These are phyloP conservation scores for Ptychochromis oligacanthus DNA, from an alignment of 2,113 vertebrate species.

Conservation along the genomic window DNA sequence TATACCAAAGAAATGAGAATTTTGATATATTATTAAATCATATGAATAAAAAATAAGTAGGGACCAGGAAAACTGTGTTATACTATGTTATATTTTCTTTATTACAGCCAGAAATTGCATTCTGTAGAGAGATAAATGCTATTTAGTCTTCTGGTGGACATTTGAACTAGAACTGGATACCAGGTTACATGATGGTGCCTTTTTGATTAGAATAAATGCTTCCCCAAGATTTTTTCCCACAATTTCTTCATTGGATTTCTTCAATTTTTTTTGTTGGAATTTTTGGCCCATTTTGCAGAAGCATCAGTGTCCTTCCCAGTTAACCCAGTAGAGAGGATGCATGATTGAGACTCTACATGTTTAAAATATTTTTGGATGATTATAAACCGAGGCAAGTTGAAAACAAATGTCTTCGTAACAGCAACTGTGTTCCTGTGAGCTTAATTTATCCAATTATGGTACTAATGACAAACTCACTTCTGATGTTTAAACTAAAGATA, in stretches of 20 bases:
- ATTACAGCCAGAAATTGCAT: background rate
- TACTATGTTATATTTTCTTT: background rate
- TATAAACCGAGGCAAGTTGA: too few species aligned
- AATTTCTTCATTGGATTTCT: background rate
- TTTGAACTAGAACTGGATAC: background rate
- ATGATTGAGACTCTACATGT: background rate
- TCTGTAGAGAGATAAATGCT: background rate
- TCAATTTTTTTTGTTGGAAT: too few species aligned
- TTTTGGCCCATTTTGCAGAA: background rate
- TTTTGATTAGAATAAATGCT: conserved; percentile 1
- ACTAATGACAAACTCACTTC: background rate
- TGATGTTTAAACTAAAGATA: background rate
- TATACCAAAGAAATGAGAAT: background rate
- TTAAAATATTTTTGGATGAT: too few species aligned
- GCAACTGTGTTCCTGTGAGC: background rate
- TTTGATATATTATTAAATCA: background rate
- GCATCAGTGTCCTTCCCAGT: background rate
- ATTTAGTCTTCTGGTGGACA: background rate
- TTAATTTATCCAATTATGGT: background rate
- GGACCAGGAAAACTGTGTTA: background rate
- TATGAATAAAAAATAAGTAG: background rate
- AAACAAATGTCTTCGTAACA: too few species aligned
- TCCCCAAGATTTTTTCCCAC: background rate
- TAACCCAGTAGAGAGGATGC: background rate
- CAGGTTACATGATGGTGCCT: background rate